A percentile compares a stretch with the other conserved stretches of the same genome.
Evolutionary conservation across 1,140 invertebrate species (phyloP).

Genomic region (Plectrocnemia conspersa): DNA sequence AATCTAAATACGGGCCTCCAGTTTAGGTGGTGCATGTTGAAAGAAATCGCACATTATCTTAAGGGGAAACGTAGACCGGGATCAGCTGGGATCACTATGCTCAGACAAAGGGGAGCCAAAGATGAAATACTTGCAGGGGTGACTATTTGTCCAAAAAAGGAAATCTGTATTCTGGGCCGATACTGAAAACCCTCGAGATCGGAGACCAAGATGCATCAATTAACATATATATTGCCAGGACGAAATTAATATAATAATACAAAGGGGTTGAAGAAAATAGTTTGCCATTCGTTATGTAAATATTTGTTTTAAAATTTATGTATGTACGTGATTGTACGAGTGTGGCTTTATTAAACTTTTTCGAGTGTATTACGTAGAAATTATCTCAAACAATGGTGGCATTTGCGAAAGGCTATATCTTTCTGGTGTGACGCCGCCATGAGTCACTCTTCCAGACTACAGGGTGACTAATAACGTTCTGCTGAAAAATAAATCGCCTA

Average conservation of each 20-base stretch:
- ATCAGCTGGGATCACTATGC: conserved; percentile 15
- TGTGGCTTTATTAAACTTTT: not conserved
- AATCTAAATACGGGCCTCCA: conserved; percentile 19
- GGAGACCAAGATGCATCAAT: not conserved
- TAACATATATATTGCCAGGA: conserved; percentile 1
- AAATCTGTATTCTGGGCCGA: not conserved
- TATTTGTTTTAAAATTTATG: too few species aligned
- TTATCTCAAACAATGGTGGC: conserved; percentile 15
- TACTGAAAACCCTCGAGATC: not conserved
- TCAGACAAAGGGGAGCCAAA: conserved; percentile 7
- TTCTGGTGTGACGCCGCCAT: conserved; percentile 14
- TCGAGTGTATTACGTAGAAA: not conserved
- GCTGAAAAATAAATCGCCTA: not conserved
- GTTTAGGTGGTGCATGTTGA: conserved; percentile 21
- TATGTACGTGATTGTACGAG: too few species aligned
- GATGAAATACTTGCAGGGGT: not conserved
- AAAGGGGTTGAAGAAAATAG: too few species aligned
- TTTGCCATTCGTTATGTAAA: too few species aligned
- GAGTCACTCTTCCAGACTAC: conserved; percentile 19
- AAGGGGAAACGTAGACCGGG: conserved; percentile 6
- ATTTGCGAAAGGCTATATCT: conserved; percentile 17
- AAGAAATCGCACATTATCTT: conserved; percentile 25
- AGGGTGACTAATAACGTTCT: conserved; percentile 3
- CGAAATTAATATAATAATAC: not conserved
- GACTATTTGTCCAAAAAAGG: conserved; percentile 9